Conservation (phyloP, 2,888 invertebrate genomes). For the Lagria hirta region DNA sequence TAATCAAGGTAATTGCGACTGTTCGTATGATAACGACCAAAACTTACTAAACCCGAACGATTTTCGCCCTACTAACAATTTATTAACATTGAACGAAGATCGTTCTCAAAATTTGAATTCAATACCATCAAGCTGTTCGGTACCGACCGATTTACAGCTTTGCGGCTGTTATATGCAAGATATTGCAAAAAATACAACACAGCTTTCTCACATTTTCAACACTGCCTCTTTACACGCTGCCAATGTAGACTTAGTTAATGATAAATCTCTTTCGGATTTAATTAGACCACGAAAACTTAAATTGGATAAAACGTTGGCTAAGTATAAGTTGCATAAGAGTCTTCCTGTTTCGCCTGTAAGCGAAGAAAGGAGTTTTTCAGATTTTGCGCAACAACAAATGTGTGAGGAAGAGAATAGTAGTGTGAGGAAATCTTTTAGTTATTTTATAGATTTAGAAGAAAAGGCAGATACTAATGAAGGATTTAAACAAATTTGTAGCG, state of each 20-base stretch:
- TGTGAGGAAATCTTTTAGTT: conserved; percentile 67
- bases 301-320: conserved; percentile 49
- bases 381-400: conserved; percentile 44
- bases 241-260: conserved; percentile 27
- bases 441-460: conserved; percentile 65
- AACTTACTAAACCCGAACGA: conserved; percentile 36
- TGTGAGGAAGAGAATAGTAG: conserved; percentile 46
- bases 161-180: conserved; percentile 53
- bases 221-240: conserved; percentile 24
- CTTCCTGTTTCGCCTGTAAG: conserved; percentile 82
- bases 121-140: conserved; percentile 40
- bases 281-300: conserved; percentile 49
- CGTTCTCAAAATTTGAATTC: conserved; percentile 9
- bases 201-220: conserved; percentile 40
- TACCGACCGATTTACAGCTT: conserved; percentile 49
- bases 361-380: conserved; percentile 62
- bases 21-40: conserved; percentile 21
- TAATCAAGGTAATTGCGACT: conserved; percentile 41
- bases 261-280: too few species aligned
- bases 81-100: conserved; percentile 31
- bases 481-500: conserved; percentile 50
- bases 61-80: conserved; percentile 35
- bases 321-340: conserved; percentile 63
- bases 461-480: conserved; percentile 50
- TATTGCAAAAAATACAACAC: conserved; percentile 46